Base-by-base conservation (phyloP, 2,113 vertebrate genomes). In the Menidia beryllina region DNA sequence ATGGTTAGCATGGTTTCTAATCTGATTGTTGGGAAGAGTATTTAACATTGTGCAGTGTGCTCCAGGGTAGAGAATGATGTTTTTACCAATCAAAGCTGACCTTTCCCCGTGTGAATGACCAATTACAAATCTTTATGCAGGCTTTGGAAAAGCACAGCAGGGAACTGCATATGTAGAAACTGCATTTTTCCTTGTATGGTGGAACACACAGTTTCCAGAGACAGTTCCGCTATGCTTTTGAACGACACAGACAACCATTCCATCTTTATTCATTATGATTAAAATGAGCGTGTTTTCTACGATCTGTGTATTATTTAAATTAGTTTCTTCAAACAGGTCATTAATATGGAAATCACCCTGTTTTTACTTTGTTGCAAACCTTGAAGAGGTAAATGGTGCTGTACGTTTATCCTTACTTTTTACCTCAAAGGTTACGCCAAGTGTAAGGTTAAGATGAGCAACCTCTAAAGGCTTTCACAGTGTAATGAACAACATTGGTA, bases 1-100 rank as follows among this genome's bases (percentile, higher is more conserved):
- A 73, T 57, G 60, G 63, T 86, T 68, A 79, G 76, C 77, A 65
- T 80, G 69, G 64, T 58, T 79, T 79, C 70, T 90, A 89, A 90
- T 88, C 83, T 81, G 38, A 74, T 88, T 78, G 79, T 73, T 69
- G 77, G 79, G 41, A 67, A 75, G 60, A 50, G 77, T 81, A 68
- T 87, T 82, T 89, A 54, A 75, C 80, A 64, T 75, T 82, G 69
- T 78, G 54, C n/a, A n/a, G n/a, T 68, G 49, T 59, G 26, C 63
- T 70, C 36, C 36, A 50, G 23, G 75, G 58, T 17, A 36, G 11
- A 26, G 45, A 75, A 66, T 77, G 63, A 84, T 71, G 61, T 79
- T 75, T 83, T 39, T 67, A 69, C 21, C 57, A 10, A 67, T 70
- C 19, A 75, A 43, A 76, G 52, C 45, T 2, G 39, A 34, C 23